A percentile compares a stretch with the other conserved stretches of the same genome.
These are phyloP conservation scores for Megaceryle maxima DNA, from an alignment of 2,113 vertebrate genomes.

Conservation along the genomic window DNA sequence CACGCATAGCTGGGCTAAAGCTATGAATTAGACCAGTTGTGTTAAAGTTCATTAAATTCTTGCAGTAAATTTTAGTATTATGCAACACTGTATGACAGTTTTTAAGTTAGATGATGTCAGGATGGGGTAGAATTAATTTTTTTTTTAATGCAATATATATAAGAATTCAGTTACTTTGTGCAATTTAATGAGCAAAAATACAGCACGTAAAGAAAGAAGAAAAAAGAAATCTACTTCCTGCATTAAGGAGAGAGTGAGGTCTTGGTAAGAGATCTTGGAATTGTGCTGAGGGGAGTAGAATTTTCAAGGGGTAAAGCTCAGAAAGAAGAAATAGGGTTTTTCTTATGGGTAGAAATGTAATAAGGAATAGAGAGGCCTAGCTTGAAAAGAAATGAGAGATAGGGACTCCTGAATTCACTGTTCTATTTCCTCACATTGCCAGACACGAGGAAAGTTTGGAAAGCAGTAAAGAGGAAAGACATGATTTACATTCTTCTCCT, in stretches of 20 bases:
- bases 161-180: background rate
- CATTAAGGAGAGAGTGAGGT: background rate
- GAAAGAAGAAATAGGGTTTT: background rate
- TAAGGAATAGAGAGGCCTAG: background rate
- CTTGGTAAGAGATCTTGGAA: background rate
- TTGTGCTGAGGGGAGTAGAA: background rate
- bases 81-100: background rate
- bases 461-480: background rate
- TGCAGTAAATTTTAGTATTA: background rate
- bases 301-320: background rate
- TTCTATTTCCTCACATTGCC: background rate
- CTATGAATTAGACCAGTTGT: background rate
- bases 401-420: background rate
- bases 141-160: background rate
- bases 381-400: background rate
- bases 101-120: background rate
- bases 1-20: background rate
- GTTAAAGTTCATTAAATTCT: background rate
- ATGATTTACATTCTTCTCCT: background rate
- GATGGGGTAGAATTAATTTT: background rate
- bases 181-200: background rate
- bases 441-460: background rate
- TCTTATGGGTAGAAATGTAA: background rate
- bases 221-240: background rate
- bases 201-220: background rate